These are phyloP conservation scores for Procapra przewalskii DNA, from an alignment of 2,113 vertebrate species.

Conservation along the genomic window DNA sequence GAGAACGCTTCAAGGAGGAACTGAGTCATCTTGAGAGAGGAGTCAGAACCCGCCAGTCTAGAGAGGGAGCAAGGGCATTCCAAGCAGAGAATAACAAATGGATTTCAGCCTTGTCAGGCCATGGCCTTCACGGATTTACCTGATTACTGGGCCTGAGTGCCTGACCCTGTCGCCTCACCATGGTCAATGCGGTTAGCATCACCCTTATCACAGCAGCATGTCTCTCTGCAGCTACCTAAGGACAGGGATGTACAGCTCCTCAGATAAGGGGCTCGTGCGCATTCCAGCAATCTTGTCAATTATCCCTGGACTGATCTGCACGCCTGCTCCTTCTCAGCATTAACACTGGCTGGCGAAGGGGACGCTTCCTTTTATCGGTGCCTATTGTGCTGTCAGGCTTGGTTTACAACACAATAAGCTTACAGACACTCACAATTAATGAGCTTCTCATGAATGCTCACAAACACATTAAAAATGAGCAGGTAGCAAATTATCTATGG, in stretches of 20 bases:
- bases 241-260: constrained; percentile 29
- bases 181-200: constrained; percentile 39
- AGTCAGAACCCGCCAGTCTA: neutral
- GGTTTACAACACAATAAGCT: constrained; percentile 78
- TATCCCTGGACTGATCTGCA: constrained; percentile 61
- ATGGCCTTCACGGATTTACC: constrained; percentile 59
- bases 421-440: constrained; percentile 77
- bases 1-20: neutral
- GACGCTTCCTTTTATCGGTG: constrained; percentile 70
- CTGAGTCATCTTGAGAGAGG: neutral
- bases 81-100: constrained; percentile 46
- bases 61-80: constrained; percentile 23
- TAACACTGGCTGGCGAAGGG: neutral
- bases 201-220: neutral
- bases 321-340: constrained; percentile 43
- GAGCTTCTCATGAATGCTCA: constrained; percentile 70
- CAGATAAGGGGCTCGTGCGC: neutral
- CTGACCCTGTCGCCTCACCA: constrained; percentile 34
- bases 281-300: constrained; percentile 57
- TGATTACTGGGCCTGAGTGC: constrained; percentile 6
- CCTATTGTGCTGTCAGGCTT: constrained; percentile 79
- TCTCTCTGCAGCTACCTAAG: constrained; percentile 62
- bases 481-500: constrained; percentile 77
- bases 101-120: constrained; percentile 67
- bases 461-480: constrained; percentile 73